Base-by-base conservation (phyloP, 2,888 invertebrate genomes). In the Dorcus hopei region DNA sequence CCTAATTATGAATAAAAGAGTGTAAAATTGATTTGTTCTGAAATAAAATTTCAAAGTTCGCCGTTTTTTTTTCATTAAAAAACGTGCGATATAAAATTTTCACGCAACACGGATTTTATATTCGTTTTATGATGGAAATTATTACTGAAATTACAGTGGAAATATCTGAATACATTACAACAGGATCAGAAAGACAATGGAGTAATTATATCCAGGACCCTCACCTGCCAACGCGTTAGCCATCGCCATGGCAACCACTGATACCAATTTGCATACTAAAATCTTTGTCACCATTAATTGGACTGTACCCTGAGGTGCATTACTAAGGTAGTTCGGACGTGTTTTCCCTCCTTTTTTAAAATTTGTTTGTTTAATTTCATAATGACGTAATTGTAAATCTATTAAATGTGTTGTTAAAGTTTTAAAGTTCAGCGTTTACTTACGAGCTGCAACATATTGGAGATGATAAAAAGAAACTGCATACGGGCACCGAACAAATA, bases 211-310 rank as follows among this genome's bases (percentile, higher is more conserved):
- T 67, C 62, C 63, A 68, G 72, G 72, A 72, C 74, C 68, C 67
- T 67, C 68, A 70, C 69, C 70, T 70, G 70, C 62, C 66, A 66
- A 62, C 62, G 64, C 64, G 65, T 61, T 64, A 64, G 64, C 65
- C 62, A 69, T 72, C 59, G 61, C 66, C 69, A 70, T 72, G 61
- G 72, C 65, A 70, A 73, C 73, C 65, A 65, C 68, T 67, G 70
- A 69, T 69, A 66, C 68, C 72, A 73, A 73, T 73, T 73, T 73
- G 71, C 73, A 73, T 73, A 72, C 70, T 73, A 72, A 72, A 73
- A 72, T 72, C 72, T 71, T 72, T 71, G 72, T 71, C 71, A 67
- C 67, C 68, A 70, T 72, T 72, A 72, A 72, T 72, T 71, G 71
- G 70, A 66, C 63, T 66, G 61, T 59, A 66, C 64, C 66, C 62